A percentile compares a stretch with the other conserved stretches of the same genome.
Conservation (phyloP, 2,113 vertebrate species). For the Jaculus jaculus region DNA sequence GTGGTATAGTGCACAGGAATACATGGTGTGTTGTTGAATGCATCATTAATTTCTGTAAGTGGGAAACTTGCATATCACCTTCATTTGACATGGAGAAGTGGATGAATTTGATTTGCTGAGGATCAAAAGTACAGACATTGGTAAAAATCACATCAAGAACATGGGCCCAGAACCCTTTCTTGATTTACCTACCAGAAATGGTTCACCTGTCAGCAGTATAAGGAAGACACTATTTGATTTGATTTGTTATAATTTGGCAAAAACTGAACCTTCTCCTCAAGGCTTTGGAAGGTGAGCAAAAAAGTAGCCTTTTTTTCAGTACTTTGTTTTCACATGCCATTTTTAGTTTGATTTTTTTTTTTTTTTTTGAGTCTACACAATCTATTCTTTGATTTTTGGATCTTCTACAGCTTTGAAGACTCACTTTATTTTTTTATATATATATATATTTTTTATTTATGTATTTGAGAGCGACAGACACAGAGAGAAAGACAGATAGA, state of each 20-base stretch:
- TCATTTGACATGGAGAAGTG: background rate
- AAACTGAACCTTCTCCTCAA: conserved; percentile 48
- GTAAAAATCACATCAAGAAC: background rate
- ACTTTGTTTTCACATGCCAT: conserved; percentile 71
- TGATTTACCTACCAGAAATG: background rate
- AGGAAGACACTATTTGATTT: background rate
- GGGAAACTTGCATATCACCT: background rate
- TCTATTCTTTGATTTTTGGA: conserved; percentile 72
- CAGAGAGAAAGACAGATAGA: too few relatives aligned
- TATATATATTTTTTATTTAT: too few relatives aligned
- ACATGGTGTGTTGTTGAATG: background rate
- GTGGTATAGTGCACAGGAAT: background rate
- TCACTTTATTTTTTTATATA: too few relatives aligned
- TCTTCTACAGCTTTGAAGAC: conserved; percentile 64
- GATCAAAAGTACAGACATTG: background rate
- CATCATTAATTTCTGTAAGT: background rate
- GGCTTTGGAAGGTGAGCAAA: conserved; percentile 60
- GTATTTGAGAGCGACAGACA: too few relatives aligned
- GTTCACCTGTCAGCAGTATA: background rate
- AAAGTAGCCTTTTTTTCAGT: conserved; percentile 47
- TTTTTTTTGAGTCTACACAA: conserved; percentile 63
- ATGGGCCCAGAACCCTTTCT: background rate
- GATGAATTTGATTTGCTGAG: background rate
- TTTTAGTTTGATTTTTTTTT: conserved; percentile 72
- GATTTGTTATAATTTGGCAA: conserved; percentile 41